These are phyloP conservation scores for Rhopalosiphum maidis DNA, from an alignment of 1,140 invertebrate species.

Conservation along the genomic window DNA sequence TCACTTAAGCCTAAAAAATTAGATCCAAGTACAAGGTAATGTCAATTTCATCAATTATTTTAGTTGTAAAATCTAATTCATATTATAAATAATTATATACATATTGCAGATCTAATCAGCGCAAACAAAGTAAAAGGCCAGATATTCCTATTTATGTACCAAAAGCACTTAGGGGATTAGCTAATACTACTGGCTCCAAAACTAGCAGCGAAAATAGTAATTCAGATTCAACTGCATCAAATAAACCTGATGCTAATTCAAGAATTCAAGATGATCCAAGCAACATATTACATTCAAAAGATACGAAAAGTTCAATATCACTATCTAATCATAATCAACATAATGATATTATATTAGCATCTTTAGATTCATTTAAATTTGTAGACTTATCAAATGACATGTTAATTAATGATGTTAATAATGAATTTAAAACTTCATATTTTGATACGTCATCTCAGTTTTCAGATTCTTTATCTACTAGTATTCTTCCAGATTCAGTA, in stretches of 20 bases:
- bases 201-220: not conserved
- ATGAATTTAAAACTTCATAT: not conserved
- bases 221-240: not conserved
- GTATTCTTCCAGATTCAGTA: not conserved
- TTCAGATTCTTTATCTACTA: not conserved
- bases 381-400: slow-evolving; percentile 30
- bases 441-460: not conserved
- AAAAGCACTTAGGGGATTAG: slow-evolving; percentile 65
- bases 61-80: not conserved
- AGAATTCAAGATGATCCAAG: not conserved
- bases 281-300: not conserved
- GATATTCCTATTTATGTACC: slow-evolving; percentile 81
- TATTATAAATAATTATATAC: slow-evolving; percentile 9
- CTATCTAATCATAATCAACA: not conserved
- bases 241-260: not conserved
- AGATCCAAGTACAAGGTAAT: slow-evolving; percentile 20
- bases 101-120: slow-evolving; percentile 18
- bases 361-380: slow-evolving; percentile 23
- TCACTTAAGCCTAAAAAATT: slow-evolving; percentile 18
- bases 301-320: not conserved
- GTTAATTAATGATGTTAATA: not conserved
- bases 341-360: not conserved
- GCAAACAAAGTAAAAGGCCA: slow-evolving; percentile 66
- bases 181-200: not conserved
- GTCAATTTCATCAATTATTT: not conserved